Evolutionary conservation across 2,888 invertebrate genomes (phyloP).

Genomic region (Lycocerus yunnanus): DNA sequence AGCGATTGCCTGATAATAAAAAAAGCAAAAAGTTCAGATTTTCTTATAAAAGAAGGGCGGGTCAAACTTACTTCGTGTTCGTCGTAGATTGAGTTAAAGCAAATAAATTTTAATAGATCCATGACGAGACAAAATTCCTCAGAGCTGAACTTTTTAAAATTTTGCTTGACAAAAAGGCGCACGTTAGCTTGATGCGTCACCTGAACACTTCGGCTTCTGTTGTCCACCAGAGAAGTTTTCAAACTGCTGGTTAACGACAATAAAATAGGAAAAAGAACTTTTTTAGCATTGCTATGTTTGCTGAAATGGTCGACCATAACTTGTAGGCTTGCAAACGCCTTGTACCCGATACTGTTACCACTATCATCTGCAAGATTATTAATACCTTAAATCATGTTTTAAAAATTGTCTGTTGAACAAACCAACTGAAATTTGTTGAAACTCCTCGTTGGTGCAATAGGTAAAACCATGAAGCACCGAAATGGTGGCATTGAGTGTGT

Average conservation of each 20-base stretch:
- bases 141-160: constrained; percentile 5
- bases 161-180: constrained; percentile 9
- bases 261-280: constrained; percentile 12
- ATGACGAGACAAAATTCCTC: constrained; percentile 9
- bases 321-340: constrained; percentile 14
- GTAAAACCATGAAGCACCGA: constrained; percentile 14
- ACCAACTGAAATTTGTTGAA: constrained; percentile 11
- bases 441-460: constrained; percentile 12
- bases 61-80: constrained; percentile 8
- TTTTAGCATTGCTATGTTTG: constrained; percentile 2
- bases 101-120: constrained; percentile 13
- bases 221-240: constrained; percentile 3
- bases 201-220: constrained; percentile 2
- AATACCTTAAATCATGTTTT: neutral
- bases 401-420: neutral
- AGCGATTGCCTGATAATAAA: constrained; percentile 14
- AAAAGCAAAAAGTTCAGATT: neutral
- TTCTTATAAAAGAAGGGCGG: neutral
- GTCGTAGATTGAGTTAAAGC: constrained; percentile 10
- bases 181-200: constrained; percentile 9
- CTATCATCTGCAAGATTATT: constrained; percentile 3
- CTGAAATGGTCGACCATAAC: neutral
- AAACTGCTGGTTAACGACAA: constrained; percentile 10
- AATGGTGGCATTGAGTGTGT: constrained; percentile 6
- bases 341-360: constrained; percentile 12